phyloP scores from a whole-genome alignment of 2,888 invertebrate genomes.

The Vesta saturnalis region DNA sequence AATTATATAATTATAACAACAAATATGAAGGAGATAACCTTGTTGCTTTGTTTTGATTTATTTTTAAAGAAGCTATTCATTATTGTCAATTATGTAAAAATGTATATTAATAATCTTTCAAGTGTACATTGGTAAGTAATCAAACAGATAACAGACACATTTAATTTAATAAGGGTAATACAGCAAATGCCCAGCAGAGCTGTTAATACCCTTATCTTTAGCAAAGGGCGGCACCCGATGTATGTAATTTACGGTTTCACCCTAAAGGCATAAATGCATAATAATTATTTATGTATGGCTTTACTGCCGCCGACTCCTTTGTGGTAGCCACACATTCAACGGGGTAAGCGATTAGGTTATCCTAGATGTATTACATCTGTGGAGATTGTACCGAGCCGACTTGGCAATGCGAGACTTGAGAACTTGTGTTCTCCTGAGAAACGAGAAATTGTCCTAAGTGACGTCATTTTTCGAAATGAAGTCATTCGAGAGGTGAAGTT shows the following conservation, averaged over 20 bases:
- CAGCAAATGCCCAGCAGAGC: conserved; percentile 56
- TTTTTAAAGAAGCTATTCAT: neutral
- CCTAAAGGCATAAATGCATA: conserved; percentile 42
- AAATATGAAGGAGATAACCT: neutral
- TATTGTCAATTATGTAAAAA: conserved; percentile 13
- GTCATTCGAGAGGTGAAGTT: too few relatives aligned
- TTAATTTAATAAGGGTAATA: conserved; percentile 49
- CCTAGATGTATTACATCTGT: too few relatives aligned
- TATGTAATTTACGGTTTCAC: conserved; percentile 48
- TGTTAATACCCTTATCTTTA: conserved; percentile 58
- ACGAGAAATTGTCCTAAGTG: too few relatives aligned
- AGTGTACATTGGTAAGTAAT: conserved; percentile 7
- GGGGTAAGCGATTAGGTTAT: too few relatives aligned
- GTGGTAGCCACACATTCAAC: too few relatives aligned
- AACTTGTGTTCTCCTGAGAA: too few relatives aligned
- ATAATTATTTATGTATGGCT: too few relatives aligned
- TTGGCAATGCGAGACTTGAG: too few relatives aligned
- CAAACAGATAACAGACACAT: conserved; percentile 21
- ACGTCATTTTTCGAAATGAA: too few relatives aligned
- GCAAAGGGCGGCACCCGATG: conserved; percentile 45
- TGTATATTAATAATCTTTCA: too few relatives aligned
- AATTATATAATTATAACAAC: conserved; percentile 6
- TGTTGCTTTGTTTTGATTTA: neutral
- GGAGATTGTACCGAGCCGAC: too few relatives aligned
- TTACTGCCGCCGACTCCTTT: too few relatives aligned